Evolutionary conservation across 53 echinoderm and acorn worm species (phyloP).

Genomic region (Crossaster papposus): DNA sequence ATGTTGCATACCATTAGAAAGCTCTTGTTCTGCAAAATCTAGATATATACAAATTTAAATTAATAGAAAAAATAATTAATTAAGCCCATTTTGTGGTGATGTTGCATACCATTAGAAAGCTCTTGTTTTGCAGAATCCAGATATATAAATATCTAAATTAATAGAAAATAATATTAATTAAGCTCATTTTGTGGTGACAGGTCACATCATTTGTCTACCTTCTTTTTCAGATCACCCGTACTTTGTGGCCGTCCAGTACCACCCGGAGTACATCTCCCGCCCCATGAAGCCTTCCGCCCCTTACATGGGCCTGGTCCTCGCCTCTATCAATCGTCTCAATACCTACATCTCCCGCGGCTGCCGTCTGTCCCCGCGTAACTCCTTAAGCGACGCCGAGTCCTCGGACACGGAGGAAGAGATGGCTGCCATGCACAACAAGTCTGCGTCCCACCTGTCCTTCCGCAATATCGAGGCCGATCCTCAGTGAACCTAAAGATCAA

Average conservation of each 20-base stretch:
- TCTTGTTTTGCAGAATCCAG: too few relatives aligned
- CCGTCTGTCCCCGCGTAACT: constrained; percentile 83
- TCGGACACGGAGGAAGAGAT: constrained; percentile 96
- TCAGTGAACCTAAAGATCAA: background rate
- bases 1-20: too few relatives aligned
- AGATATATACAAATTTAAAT: too few relatives aligned
- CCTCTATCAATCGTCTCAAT: constrained; percentile 75
- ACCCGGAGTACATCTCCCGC: constrained; percentile 96
- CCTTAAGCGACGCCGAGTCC: constrained; percentile 78
- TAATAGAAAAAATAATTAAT: too few relatives aligned
- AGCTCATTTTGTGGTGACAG: background rate
- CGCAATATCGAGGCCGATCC: constrained; percentile 20
- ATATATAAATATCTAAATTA: too few relatives aligned
- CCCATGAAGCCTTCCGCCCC: constrained; percentile 98
- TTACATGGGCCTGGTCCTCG: constrained; percentile 93
- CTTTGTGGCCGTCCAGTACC: constrained; percentile 99
- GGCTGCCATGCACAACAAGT: constrained; percentile 41
- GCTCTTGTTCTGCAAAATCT: too few relatives aligned
- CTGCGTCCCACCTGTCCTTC: background rate
- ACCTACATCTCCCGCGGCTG: constrained; percentile 80
- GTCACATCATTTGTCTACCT: background rate
- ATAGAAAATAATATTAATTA: too few relatives aligned
- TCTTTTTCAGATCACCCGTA: constrained; percentile 80
- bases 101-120: too few relatives aligned
- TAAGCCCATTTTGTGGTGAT: too few relatives aligned